phyloP scores from a whole-genome alignment of 2,888 invertebrate species.

The Amphipyra tragopoginis region DNA sequence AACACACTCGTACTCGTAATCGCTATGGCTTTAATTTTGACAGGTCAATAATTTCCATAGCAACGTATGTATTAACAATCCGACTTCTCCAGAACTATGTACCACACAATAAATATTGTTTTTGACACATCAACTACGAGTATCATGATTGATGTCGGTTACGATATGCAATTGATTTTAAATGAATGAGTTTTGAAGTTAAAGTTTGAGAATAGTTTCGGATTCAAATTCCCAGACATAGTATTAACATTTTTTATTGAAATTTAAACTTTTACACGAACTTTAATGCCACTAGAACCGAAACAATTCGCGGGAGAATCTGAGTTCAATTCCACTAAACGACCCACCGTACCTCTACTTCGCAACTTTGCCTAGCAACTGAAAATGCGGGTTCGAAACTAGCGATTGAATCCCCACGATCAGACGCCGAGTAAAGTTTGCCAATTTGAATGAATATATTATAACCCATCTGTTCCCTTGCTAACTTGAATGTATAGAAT shows the following conservation, averaged over 20 bases:
- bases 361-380: constrained; percentile 44
- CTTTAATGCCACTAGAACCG: constrained; percentile 1
- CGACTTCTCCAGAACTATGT: no score
- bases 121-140: no score
- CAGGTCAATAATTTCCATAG: no score
- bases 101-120: no score
- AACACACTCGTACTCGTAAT: no score
- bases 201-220: no score
- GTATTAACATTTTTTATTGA: constrained; percentile 16
- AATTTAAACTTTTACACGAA: constrained; percentile 6
- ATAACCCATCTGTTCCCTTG: not conserved
- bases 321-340: constrained; percentile 43
- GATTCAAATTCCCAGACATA: no score
- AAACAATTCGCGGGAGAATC: constrained; percentile 32
- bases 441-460: constrained; percentile 7
- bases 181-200: no score
- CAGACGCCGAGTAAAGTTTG: not conserved
- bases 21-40: no score
- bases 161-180: no score
- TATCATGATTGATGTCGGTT: no score
- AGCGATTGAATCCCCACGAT: constrained; percentile 21
- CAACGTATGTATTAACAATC: no score
- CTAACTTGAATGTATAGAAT: not conserved
- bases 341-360: constrained; percentile 39
- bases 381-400: constrained; percentile 33